Conservation (phyloP, 1,140 invertebrate genomes). For the Periplaneta americana region DNA sequence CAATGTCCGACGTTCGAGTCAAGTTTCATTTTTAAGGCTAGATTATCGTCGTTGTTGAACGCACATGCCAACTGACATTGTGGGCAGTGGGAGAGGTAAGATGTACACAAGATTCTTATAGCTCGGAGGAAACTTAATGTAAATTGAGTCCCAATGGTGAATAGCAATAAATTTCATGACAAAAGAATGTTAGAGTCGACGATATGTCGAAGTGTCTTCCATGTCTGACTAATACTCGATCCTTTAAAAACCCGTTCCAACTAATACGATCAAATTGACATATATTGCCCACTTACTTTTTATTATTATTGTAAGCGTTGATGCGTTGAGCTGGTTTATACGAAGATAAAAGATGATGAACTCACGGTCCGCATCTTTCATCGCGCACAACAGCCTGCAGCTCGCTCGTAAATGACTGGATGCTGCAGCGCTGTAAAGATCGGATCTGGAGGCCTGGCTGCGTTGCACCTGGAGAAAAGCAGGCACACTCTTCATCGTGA, state of each 20-base stretch:
- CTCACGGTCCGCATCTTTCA: background rate
- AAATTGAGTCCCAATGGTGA: background rate
- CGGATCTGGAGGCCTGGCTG: background rate
- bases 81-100: too few species aligned
- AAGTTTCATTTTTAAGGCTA: too few species aligned
- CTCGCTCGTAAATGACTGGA: background rate
- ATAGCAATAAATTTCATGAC: background rate
- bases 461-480: background rate
- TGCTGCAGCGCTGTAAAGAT: background rate
- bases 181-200: background rate
- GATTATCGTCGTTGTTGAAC: too few species aligned
- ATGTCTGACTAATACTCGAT: background rate
- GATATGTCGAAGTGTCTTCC: background rate
- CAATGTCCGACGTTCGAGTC: too few species aligned
- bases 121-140: background rate
- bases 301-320: too few species aligned
- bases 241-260: background rate
- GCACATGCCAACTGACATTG: too few species aligned
- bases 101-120: background rate
- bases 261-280: background rate
- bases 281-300: too few species aligned
- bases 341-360: background rate
- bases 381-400: background rate
- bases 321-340: background rate
- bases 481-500: background rate